Evolutionary conservation across 92 coral and sea anemone genomes (phyloP).

Genomic region (Micromussa lordhowensis): DNA sequence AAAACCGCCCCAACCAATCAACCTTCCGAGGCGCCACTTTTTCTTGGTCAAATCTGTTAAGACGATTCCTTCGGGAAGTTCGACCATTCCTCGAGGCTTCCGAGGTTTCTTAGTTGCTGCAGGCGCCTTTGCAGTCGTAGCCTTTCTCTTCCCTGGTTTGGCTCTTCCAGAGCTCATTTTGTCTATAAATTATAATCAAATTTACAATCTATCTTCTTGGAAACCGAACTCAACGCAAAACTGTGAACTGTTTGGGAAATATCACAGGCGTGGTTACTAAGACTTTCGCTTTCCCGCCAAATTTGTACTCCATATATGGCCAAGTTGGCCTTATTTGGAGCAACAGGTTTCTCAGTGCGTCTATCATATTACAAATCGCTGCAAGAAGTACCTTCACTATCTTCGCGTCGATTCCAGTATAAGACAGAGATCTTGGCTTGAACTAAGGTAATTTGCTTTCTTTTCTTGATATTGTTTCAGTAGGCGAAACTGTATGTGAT

Average conservation of each 20-base stretch:
- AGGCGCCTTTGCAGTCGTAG: conserved; percentile 65
- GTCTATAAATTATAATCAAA: background rate
- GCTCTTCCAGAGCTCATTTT: conserved; percentile 79
- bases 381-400: background rate
- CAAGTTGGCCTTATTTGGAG: conserved; percentile 27
- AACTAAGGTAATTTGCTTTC: background rate
- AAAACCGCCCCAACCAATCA: conserved; percentile 99
- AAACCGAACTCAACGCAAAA: background rate
- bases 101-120: conserved; percentile 76
- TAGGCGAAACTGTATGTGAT: background rate
- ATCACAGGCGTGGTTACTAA: conserved; percentile 29
- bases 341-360: background rate
- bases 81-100: conserved; percentile 93
- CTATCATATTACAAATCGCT: background rate
- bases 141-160: conserved; percentile 64
- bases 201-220: too few species aligned
- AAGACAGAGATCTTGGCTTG: background rate
- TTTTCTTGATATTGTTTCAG: background rate
- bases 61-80: conserved; percentile 76
- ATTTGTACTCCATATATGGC: conserved; percentile 12
- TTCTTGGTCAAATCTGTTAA: conserved; percentile 89
- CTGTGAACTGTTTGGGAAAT: background rate
- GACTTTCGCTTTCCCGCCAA: conserved; percentile 41
- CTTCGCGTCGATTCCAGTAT: background rate
- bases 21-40: conserved; percentile 83